Percentiles rank a stretch among this genome's conserved stretches.
These are phyloP conservation scores for Rhabdophis nuchalis DNA, from an alignment of 2,797 vertebrate genomes.

Conservation along the genomic window DNA sequence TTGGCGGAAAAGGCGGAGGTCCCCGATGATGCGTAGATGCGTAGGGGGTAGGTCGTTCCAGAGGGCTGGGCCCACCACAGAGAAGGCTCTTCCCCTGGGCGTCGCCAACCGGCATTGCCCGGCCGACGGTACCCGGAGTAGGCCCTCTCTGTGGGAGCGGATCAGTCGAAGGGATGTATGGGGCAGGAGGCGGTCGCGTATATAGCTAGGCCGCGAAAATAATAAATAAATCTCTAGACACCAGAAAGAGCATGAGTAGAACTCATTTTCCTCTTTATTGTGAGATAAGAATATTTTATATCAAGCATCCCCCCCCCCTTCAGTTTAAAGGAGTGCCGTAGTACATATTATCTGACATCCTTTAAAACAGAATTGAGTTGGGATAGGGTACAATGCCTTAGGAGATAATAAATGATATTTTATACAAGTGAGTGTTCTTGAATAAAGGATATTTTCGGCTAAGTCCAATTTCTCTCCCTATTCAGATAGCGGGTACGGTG, in stretches of 20 bases:
- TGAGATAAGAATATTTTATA: background rate
- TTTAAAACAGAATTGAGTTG: background rate
- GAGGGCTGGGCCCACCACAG: too few species aligned
- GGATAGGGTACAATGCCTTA: background rate
- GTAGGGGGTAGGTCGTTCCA: too few species aligned
- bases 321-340: background rate
- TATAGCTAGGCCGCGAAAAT: too few species aligned
- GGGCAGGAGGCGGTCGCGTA: too few species aligned
- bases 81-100: too few species aligned
- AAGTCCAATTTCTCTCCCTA: background rate
- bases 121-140: too few species aligned
- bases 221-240: background rate
- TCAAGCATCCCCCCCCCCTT: background rate
- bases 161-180: too few species aligned
- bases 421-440: background rate
- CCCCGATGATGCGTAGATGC: too few species aligned
- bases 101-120: too few species aligned
- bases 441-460: background rate
- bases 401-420: background rate
- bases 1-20: too few species aligned
- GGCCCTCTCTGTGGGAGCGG: too few species aligned
- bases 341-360: background rate
- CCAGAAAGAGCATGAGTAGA: background rate
- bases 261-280: background rate
- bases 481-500: background rate